These are phyloP conservation scores for Protaetia brevitarsis DNA, from an alignment of 1,140 invertebrate species.

Conservation along the genomic window DNA sequence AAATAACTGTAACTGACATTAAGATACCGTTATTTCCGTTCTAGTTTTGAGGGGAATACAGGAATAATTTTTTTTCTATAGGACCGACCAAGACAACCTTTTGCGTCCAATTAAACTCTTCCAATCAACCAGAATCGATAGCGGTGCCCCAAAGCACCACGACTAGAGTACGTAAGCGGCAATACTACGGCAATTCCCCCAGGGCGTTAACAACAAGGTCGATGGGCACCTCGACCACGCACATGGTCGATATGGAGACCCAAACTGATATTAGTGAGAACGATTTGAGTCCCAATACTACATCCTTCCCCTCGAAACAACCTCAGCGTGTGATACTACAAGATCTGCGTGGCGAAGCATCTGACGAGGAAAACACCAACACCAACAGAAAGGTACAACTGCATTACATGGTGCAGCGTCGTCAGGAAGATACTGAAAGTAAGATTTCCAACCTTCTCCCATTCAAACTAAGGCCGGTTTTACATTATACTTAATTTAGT, in stretches of 20 bases:
- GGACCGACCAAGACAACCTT: slow-evolving; percentile 57
- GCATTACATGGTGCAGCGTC: slow-evolving; percentile 44
- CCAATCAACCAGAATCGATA: slow-evolving; percentile 55
- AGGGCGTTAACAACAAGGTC: background rate
- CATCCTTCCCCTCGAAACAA: slow-evolving; percentile 28
- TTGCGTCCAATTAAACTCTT: slow-evolving; percentile 59
- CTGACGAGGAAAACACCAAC: slow-evolving; percentile 39
- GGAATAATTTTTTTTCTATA: no score
- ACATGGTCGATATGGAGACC: slow-evolving; percentile 61
- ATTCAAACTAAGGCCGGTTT: no score
- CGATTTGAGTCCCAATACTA: slow-evolving; percentile 51
- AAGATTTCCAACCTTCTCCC: no score
- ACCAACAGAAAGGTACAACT: slow-evolving; percentile 43
- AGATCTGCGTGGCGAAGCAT: slow-evolving; percentile 31
- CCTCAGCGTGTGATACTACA: slow-evolving; percentile 45
- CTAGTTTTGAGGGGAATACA: no score
- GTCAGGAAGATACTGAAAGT: slow-evolving; percentile 33
- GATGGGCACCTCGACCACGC: slow-evolving; percentile 47
- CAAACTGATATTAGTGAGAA: slow-evolving; percentile 65
- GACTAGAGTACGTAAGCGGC: slow-evolving; percentile 52
- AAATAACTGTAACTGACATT: no score
- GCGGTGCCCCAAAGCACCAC: slow-evolving; percentile 38
- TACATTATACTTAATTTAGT: no score
- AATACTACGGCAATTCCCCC: slow-evolving; percentile 43
- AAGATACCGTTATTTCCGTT: no score